Evolutionary conservation across 2,888 invertebrate genomes (phyloP), one percentile per base, ranked within the genome.

Genomic region (Apamea crenata): DNA sequence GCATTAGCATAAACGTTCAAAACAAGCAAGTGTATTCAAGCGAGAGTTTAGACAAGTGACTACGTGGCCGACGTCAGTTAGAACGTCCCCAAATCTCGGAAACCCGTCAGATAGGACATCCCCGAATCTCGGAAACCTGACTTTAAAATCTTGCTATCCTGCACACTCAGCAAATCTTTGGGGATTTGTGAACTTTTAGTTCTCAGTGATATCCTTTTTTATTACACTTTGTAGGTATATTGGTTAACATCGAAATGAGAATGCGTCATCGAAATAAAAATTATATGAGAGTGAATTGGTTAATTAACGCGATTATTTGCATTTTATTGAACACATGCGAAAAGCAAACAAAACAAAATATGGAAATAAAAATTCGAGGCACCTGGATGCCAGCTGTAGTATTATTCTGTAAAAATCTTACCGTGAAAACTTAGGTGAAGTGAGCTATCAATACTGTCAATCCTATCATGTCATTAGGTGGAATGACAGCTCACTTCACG

Each of bases 1-100:
- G 47, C 25, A 80, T 87, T 85, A 78, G 74, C 80, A 83, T 87
- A 81, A 80, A 80, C 44, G 63, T 74, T 82, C 67, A 75, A 78
- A 81, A 61, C 59, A 77, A 75, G 47, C 36, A 61, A 74, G 53
- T 69, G 65, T 65, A 87, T 69, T 61, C 77, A 44, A 80, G 71
- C 78, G 76, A 61, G 77, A 70, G 25, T 53, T 84, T 25, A 61
- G 59, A 77, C 68, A 80, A 79, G n/a, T 78, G 78, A 72, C 74
- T 82, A 80, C 75, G 78, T 81, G 75, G 74, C 72, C 29, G 14
- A 63, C 63, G 50, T 71, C 83, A 78, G 77, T 67, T 80, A 77
- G 74, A 29, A 67, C 44, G 50, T 78, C 65, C 47, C 63, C n/a
- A 65, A 74, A 78, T 63, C 6, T 40, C 18, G 18, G n/a, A n/a